Percentiles rank a stretch among this genome's conserved stretches.
Evolutionary conservation across 1,140 invertebrate species (phyloP).

Genomic region (Druon quercuslanigerum): DNA sequence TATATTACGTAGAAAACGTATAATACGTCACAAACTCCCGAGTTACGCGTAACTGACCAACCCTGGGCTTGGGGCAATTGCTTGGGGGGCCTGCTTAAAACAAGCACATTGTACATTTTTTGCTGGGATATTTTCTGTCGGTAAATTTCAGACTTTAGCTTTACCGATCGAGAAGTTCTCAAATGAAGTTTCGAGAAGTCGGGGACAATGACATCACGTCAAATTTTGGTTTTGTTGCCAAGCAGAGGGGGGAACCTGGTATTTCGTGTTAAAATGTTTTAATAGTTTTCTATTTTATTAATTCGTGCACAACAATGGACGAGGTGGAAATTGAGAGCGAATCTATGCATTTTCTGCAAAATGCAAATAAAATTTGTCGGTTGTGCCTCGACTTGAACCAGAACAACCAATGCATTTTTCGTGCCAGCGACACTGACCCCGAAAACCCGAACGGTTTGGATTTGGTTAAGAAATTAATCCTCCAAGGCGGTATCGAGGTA

Average conservation of each 20-base stretch:
- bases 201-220: background rate
- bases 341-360: conserved; percentile 4
- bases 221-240: conserved; percentile 11
- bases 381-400: conserved; percentile 57
- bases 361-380: conserved; percentile 49
- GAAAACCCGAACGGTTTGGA: conserved; percentile 34
- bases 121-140: too few relatives aligned
- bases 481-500: conserved; percentile 66
- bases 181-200: too few relatives aligned
- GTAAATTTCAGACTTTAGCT: too few relatives aligned
- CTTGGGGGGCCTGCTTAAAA: too few relatives aligned
- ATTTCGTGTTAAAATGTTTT: background rate
- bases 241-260: background rate
- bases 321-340: conserved; percentile 39
- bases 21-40: too few relatives aligned
- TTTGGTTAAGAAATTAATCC: conserved; percentile 57
- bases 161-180: too few relatives aligned
- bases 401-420: conserved; percentile 60
- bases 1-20: too few relatives aligned
- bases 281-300: background rate
- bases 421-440: conserved; percentile 29
- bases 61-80: too few relatives aligned
- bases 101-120: too few relatives aligned
- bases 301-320: background rate
- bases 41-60: too few relatives aligned